Percentiles rank a stretch among this genome's conserved stretches.
Evolutionary conservation across 2,113 vertebrate genomes (phyloP).

Genomic region (Lipotes vexillifer): DNA sequence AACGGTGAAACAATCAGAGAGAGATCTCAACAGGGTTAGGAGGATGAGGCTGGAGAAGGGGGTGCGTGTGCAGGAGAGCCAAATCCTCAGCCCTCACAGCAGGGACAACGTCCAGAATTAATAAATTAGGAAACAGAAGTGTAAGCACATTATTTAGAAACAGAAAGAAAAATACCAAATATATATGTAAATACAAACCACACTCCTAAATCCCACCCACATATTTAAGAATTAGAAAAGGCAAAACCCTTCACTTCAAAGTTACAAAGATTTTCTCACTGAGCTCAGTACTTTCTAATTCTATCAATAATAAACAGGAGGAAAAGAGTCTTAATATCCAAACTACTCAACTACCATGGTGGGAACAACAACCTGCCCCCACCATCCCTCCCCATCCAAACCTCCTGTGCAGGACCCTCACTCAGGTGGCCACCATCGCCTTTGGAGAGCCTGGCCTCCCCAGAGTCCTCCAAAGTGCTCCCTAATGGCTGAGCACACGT

Average conservation of each 20-base stretch:
- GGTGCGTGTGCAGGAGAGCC: accelerated
- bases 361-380: accelerated
- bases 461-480: neutral
- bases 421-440: neutral
- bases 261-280: neutral
- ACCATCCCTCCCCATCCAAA: no score
- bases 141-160: neutral
- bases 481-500: neutral
- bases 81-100: neutral
- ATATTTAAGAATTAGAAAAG: neutral
- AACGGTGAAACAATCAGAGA: accelerated
- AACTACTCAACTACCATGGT: neutral
- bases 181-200: neutral
- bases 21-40: no score
- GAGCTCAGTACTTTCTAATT: neutral
- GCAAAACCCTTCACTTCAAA: neutral
- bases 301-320: neutral
- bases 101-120: neutral
- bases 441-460: neutral
- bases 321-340: neutral
- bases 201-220: neutral
- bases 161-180: neutral
- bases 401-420: neutral
- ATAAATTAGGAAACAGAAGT: neutral
- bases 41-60: accelerated